These are phyloP conservation scores for Rhagonycha fulva DNA, from an alignment of 2,888 invertebrate genomes.

Conservation along the genomic window DNA sequence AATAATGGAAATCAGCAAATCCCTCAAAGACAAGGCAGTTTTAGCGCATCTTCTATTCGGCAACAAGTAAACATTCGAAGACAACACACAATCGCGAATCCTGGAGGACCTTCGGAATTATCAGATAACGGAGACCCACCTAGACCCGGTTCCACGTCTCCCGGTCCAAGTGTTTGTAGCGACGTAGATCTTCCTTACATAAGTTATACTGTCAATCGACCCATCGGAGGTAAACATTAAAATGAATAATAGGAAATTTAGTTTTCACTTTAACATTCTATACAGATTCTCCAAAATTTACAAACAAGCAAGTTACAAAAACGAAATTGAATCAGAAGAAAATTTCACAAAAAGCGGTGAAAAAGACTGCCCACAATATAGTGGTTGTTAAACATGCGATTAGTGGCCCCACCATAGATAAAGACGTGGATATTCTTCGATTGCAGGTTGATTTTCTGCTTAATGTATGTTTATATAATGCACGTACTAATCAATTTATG, in stretches of 20 bases:
- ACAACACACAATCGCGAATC: constrained; percentile 55
- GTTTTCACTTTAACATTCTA: background rate
- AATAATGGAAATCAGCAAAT: constrained; percentile 35
- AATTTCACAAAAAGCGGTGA: constrained; percentile 56
- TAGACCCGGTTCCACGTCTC: constrained; percentile 77
- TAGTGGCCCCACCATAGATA: constrained; percentile 64
- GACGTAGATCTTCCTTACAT: constrained; percentile 90
- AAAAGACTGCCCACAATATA: constrained; percentile 70
- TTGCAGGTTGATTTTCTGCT: constrained; percentile 59
- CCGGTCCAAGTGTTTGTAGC: constrained; percentile 86
- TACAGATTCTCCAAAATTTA: constrained; percentile 81
- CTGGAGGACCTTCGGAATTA: constrained; percentile 44
- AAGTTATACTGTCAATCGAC: constrained; percentile 86
- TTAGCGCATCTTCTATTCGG: constrained; percentile 28
- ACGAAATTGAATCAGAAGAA: constrained; percentile 43
- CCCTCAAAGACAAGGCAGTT: constrained; percentile 43
- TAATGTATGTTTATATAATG: background rate
- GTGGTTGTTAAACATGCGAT: constrained; percentile 79
- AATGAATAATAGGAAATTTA: background rate
- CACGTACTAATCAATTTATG: background rate
- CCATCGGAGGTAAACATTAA: constrained; percentile 72
- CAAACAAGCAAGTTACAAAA: constrained; percentile 60
- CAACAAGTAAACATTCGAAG: constrained; percentile 44
- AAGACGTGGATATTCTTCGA: constrained; percentile 75
- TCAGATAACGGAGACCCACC: constrained; percentile 48